These are phyloP conservation scores for Thomomys bottae DNA, from an alignment of 2,113 vertebrate genomes.

Conservation along the genomic window DNA sequence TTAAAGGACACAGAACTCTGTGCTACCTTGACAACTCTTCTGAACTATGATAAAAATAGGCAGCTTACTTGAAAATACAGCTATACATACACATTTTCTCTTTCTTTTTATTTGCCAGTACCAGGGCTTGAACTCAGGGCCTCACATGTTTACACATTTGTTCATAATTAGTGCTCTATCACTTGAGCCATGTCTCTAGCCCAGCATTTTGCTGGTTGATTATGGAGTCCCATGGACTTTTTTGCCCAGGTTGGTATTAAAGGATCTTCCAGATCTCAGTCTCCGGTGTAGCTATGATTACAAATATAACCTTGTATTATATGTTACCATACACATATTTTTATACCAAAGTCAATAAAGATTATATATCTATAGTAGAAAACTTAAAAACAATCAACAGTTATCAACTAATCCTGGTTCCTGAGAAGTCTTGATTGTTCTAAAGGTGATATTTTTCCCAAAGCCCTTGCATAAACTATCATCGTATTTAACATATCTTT, in stretches of 20 bases:
- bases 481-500: background rate
- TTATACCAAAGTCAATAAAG: background rate
- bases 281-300: no score
- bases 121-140: no score
- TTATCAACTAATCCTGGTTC: background rate
- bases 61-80: background rate
- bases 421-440: background rate
- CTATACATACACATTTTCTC: background rate
- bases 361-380: background rate
- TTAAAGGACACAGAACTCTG: background rate
- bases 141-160: no score
- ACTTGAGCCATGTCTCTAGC: no score
- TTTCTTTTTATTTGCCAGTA: no score
- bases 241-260: no score
- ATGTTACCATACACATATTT: background rate
- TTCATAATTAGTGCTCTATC: no score
- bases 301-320: no score
- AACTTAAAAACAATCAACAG: background rate
- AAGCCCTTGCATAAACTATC: background rate
- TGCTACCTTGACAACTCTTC: background rate
- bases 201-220: no score
- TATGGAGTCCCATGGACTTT: no score
- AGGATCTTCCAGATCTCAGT: no score
- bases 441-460: background rate
- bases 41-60: conserved; percentile 14